Evolutionary conservation across 1,140 invertebrate species (phyloP).

Genomic region (Drosophila kepulauana): DNA sequence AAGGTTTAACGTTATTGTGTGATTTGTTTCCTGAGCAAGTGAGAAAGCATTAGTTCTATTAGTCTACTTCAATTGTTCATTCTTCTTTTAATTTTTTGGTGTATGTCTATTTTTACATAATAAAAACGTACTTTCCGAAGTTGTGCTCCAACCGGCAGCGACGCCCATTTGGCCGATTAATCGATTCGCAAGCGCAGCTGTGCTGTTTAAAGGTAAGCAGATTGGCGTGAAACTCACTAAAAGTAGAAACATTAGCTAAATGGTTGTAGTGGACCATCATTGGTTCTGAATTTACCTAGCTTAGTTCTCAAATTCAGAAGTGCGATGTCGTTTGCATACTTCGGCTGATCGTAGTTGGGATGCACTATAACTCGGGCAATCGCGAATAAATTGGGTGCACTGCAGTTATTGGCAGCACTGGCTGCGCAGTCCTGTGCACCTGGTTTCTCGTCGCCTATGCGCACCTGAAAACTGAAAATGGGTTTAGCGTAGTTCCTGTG

Average conservation of each 20-base stretch:
- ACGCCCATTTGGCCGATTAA: slow-evolving; percentile 84
- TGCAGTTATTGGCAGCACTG: slow-evolving; percentile 86
- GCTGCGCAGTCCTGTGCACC: slow-evolving; percentile 86
- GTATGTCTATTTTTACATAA: slow-evolving; percentile 9
- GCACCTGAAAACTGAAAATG: slow-evolving; percentile 85
- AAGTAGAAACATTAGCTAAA: background rate
- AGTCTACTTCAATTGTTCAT: slow-evolving; percentile 12
- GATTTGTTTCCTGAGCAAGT: too few species aligned
- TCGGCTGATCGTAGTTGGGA: slow-evolving; percentile 86
- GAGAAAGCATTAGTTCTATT: background rate
- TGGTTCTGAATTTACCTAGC: slow-evolving; percentile 29
- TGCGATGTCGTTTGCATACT: slow-evolving; percentile 89
- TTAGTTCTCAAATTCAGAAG: slow-evolving; percentile 86
- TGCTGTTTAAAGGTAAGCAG: slow-evolving; percentile 85
- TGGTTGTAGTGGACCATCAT: too few species aligned
- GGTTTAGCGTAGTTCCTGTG: background rate
- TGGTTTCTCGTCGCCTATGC: slow-evolving; percentile 87
- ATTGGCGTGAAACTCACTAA: slow-evolving; percentile 85
- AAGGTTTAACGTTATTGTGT: background rate
- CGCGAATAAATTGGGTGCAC: slow-evolving; percentile 86
- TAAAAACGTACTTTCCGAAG: slow-evolving; percentile 57
- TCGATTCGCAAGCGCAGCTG: slow-evolving; percentile 51
- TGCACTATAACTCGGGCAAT: slow-evolving; percentile 86
- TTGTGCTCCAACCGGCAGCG: slow-evolving; percentile 87
- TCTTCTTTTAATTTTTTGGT: background rate